phyloP scores from a whole-genome alignment of 92 coral and sea anemone species.

The Paramuricea clavata region DNA sequence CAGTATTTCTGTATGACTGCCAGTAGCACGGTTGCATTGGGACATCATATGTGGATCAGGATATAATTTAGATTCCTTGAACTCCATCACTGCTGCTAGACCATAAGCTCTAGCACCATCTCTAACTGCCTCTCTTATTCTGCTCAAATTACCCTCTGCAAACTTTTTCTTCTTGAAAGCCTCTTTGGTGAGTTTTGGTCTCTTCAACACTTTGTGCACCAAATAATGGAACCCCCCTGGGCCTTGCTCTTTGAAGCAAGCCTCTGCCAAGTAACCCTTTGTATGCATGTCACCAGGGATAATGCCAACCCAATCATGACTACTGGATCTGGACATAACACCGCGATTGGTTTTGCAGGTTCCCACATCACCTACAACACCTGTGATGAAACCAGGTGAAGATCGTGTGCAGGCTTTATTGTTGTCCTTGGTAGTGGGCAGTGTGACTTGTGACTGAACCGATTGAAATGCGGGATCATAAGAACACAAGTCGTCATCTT shows the following conservation, averaged over 20 bases:
- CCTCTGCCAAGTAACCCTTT: constrained; percentile 49
- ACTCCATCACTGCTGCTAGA: constrained; percentile 60
- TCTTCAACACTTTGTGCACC: constrained; percentile 22
- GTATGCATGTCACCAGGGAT: constrained; percentile 43
- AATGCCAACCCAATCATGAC: constrained; percentile 20
- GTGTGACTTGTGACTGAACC: too few species aligned
- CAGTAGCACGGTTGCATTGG: constrained; percentile 2
- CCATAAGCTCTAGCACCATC: constrained; percentile 54
- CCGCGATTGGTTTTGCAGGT: constrained; percentile 49
- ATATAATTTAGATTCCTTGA: constrained; percentile 24
- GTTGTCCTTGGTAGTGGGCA: too few species aligned
- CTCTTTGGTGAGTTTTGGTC: constrained; percentile 54
- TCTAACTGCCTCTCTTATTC: constrained; percentile 54
- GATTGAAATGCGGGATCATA: too few species aligned
- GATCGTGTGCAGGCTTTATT: not conserved
- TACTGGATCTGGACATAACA: constrained; percentile 5
- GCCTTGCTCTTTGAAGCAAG: constrained; percentile 57
- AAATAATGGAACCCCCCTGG: constrained; percentile 48
- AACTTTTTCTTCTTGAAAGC: constrained; percentile 54
- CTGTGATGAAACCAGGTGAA: constrained; percentile 48
- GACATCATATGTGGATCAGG: not conserved
- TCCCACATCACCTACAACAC: too few species aligned
- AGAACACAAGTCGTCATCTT: too few species aligned
- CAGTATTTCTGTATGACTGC: constrained; percentile 51
- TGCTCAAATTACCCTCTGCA: constrained; percentile 23